These are phyloP conservation scores for Natator depressus DNA, from an alignment of 2,113 vertebrate species.

Conservation along the genomic window DNA sequence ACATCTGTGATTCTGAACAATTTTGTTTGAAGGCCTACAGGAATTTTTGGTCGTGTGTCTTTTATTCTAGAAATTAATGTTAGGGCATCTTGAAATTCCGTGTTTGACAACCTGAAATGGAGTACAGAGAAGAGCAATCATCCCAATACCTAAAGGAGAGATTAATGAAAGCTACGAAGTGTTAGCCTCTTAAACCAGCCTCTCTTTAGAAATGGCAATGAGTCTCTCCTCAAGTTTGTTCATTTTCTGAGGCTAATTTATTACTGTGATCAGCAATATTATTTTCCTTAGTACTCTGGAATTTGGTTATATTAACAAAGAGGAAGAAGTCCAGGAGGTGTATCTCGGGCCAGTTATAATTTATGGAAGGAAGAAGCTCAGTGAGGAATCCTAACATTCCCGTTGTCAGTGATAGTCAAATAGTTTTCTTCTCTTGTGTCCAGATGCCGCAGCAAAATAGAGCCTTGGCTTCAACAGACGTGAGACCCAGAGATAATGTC, in stretches of 20 bases:
- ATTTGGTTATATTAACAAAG: constrained; percentile 29
- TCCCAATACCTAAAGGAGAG: constrained; percentile 7
- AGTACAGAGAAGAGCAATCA: constrained; percentile 15
- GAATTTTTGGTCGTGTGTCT: constrained; percentile 21
- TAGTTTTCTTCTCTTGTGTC: not conserved
- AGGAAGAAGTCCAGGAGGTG: constrained; percentile 10
- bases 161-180: not conserved
- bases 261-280: not conserved
- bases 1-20: constrained; percentile 17
- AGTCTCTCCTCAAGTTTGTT: constrained; percentile 18
- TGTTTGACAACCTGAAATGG: not conserved
- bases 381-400: not conserved
- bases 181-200: not conserved
- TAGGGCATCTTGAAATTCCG: constrained; percentile 24
- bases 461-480: not conserved
- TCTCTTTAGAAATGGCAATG: constrained; percentile 6
- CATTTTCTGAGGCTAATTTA: constrained; percentile 43
- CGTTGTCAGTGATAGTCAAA: not conserved
- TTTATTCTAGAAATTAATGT: constrained; percentile 29
- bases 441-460: not conserved
- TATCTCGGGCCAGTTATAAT: not conserved
- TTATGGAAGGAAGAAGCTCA: constrained; percentile 19
- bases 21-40: constrained; percentile 16
- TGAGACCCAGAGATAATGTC: constrained; percentile 3
- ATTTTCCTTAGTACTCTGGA: not conserved